These are phyloP conservation scores for Sula dactylatra DNA, from an alignment of 2,113 vertebrate genomes.

Conservation along the genomic window DNA sequence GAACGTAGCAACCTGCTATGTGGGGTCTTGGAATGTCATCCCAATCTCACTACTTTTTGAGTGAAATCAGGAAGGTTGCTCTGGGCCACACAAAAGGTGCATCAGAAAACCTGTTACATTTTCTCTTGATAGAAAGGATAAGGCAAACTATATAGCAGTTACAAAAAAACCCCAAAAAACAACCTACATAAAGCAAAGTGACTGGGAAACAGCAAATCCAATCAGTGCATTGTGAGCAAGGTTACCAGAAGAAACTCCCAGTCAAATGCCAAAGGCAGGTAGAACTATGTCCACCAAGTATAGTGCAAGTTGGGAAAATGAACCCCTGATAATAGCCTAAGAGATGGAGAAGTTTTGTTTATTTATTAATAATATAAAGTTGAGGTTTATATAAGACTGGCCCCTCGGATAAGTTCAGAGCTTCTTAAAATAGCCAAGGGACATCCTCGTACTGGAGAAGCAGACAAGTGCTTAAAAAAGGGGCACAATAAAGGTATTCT, in stretches of 20 bases:
- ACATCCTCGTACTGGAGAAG: background rate
- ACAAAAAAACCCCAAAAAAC: background rate
- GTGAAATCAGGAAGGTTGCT: background rate
- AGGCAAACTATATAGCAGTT: background rate
- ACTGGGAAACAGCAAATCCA: background rate
- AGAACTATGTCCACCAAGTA: background rate
- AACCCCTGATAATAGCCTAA: background rate
- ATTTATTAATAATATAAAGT: background rate
- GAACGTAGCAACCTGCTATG: background rate
- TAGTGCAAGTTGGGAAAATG: conserved; percentile 18
- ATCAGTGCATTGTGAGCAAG: background rate
- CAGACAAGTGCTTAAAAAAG: background rate
- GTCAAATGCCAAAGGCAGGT: background rate
- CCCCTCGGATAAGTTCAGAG: background rate
- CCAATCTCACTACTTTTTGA: background rate
- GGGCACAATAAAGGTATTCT: background rate
- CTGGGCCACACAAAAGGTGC: background rate
- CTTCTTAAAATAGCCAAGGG: background rate
- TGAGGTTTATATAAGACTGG: background rate
- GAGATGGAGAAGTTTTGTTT: background rate
- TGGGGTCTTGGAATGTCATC: background rate
- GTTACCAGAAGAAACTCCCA: background rate
- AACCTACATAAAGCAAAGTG: background rate
- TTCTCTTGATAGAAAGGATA: background rate
- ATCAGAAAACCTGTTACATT: background rate